Evolutionary conservation across 2,113 vertebrate genomes (phyloP).

Genomic region (Percopsis transmontana): DNA sequence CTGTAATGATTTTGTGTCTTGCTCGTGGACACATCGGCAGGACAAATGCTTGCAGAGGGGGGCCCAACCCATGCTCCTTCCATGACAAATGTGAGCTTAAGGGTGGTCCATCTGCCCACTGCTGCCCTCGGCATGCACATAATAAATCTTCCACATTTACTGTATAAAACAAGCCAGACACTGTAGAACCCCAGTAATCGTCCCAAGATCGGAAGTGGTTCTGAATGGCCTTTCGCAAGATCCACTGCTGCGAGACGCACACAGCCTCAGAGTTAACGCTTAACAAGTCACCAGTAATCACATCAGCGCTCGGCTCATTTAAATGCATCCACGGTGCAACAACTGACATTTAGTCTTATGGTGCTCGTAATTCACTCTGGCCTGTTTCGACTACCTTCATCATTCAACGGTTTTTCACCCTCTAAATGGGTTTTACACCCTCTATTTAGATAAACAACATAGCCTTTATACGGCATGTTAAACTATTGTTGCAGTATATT

Average conservation of each 20-base stretch:
- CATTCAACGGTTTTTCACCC: neutral
- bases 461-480: conserved; percentile 30
- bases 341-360: conserved; percentile 13
- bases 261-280: neutral
- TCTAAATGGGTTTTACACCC: conserved; percentile 7
- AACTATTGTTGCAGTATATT: conserved; percentile 14
- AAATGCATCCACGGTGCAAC: neutral
- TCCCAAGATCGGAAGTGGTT: too few species aligned
- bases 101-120: too few species aligned
- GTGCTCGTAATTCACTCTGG: neutral
- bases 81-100: too few species aligned
- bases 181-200: too few species aligned
- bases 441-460: conserved; percentile 14
- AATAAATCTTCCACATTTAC: too few species aligned
- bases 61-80: too few species aligned
- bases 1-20: too few species aligned
- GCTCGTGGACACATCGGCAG: too few species aligned
- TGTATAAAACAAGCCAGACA: too few species aligned
- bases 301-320: neutral
- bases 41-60: too few species aligned
- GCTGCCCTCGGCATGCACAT: too few species aligned
- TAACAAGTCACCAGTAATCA: neutral
- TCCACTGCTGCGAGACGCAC: neutral
- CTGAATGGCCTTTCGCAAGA: neutral
- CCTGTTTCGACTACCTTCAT: conserved; percentile 27